Evolutionary conservation across 2,888 invertebrate genomes (phyloP).

Genomic region (Calameuta pallipes): DNA sequence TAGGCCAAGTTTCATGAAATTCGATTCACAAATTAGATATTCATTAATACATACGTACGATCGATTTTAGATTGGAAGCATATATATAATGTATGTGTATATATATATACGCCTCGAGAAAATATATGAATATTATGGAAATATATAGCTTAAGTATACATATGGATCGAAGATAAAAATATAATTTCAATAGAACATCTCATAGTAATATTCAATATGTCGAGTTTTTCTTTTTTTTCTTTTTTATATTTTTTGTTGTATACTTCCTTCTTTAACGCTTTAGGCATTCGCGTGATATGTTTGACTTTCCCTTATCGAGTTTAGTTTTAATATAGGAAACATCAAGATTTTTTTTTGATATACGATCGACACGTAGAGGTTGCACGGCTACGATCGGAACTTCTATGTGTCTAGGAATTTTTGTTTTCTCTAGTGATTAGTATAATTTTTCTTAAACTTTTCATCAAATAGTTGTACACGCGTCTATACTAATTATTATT

Average conservation of each 20-base stretch:
- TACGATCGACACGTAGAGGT: constrained; percentile 3
- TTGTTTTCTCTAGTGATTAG: too few relatives aligned
- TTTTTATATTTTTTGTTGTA: constrained; percentile 30
- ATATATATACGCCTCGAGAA: constrained; percentile 41
- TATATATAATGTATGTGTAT: constrained; percentile 19
- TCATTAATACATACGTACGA: constrained; percentile 2
- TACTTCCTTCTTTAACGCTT: constrained; percentile 47
- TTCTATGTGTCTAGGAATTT: too few relatives aligned
- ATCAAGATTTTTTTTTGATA: constrained; percentile 3
- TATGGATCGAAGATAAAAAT: constrained; percentile 58
- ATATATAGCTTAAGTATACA: constrained; percentile 46
- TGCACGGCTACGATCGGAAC: too few relatives aligned
- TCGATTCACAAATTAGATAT: constrained; percentile 1
- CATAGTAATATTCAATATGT: constrained; percentile 45
- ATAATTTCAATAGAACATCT: constrained; percentile 56
- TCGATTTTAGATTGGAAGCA: background rate
- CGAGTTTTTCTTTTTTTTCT: background rate
- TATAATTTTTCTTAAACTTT: too few relatives aligned
- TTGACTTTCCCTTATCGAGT: constrained; percentile 27
- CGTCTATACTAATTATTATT: too few relatives aligned
- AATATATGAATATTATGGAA: constrained; percentile 53
- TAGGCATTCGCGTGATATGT: constrained; percentile 56
- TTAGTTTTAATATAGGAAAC: constrained; percentile 35
- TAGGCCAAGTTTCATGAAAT: too few relatives aligned
- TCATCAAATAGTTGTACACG: too few relatives aligned